Evolutionary conservation across 1,140 invertebrate genomes (phyloP), one percentile per base, ranked within the genome.

Genomic region (Samia ricini): DNA sequence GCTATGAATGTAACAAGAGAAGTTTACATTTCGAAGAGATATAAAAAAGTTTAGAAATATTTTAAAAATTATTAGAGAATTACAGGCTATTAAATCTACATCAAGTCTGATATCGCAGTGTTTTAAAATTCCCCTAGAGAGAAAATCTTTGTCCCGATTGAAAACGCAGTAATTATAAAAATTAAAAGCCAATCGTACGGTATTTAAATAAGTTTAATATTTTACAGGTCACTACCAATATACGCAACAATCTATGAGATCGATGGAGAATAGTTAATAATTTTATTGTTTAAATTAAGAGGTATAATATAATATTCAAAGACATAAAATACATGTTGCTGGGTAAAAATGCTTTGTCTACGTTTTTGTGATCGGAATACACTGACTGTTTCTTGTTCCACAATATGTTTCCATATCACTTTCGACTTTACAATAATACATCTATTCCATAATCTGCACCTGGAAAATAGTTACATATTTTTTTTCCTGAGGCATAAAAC

Each of bases 191-290:
- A 20, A 20, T 4, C 1, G 21, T 51, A 36, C n/a, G 12, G 0
- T 42, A 42, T 42, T 42, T 42, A 15, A 42, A 42, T 42, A 42
- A 42, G 15, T 15, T 42, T 42, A 42, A 69, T 50, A 63, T 71
- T 81, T 83, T 77, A n/a, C 83, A 84, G 79, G 77, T 68, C 12
- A 42, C 33, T 60, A 62, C 65, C 74, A 68, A 75, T 80, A 68
- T 80, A 79, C 57, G 64, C 78, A 60, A 81, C 78, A 56, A 83
- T 83, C 56, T 81, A 76, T 69, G 83, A 86, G 72, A 70, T 74
- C 58, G 73, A 83, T 50, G 74, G 62, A 20, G 77, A 79, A 68
- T 69, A 64, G 61, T 68, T 64, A 72, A 59, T 54, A 71, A 59
- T 62, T 66, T 69, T 61, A 63, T 56, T 49, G 54, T 48, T 24